phyloP scores from a whole-genome alignment of 2,113 vertebrate genomes.

The Anarhynchus alexandrinus region DNA sequence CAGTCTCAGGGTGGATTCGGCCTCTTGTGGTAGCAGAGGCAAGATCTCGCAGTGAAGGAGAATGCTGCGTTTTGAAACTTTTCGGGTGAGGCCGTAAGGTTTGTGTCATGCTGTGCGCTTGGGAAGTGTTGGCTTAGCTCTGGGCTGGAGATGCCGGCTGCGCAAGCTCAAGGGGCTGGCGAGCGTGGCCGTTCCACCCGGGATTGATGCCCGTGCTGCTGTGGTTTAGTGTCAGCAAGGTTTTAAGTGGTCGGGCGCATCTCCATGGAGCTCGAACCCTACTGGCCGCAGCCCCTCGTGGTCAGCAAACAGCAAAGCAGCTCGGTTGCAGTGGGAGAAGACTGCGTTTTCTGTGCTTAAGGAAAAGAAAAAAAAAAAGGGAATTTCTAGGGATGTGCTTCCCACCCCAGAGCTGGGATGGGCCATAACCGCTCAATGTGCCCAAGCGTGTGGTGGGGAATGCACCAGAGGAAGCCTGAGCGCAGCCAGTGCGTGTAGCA shows the following conservation, averaged over 20 bases:
- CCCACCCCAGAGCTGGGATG: background rate
- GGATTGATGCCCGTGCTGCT: background rate
- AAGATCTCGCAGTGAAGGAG: background rate
- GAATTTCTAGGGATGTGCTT: background rate
- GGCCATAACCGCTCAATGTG: background rate
- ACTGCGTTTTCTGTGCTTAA: background rate
- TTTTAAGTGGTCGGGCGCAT: background rate
- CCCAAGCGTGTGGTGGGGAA: background rate
- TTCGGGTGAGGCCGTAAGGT: accelerated
- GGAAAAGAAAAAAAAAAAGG: background rate
- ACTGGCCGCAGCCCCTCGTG: background rate
- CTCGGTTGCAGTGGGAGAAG: background rate
- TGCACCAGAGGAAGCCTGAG: background rate
- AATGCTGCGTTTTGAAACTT: background rate
- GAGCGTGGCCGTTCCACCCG: background rate
- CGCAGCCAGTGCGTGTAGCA: background rate
- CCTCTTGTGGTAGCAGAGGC: background rate
- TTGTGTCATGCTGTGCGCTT: background rate
- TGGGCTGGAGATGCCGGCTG: background rate
- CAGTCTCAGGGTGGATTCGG: background rate
- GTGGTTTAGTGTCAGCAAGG: background rate
- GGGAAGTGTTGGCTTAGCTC: background rate
- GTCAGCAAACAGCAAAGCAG: background rate
- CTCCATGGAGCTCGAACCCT: background rate
- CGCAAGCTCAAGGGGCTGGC: background rate